Evolutionary conservation across 37 sponge, comb jelly and placozoan genomes (phyloP), one percentile per base, ranked within the genome.

Genomic region (Chondrosia reniformis): DNA sequence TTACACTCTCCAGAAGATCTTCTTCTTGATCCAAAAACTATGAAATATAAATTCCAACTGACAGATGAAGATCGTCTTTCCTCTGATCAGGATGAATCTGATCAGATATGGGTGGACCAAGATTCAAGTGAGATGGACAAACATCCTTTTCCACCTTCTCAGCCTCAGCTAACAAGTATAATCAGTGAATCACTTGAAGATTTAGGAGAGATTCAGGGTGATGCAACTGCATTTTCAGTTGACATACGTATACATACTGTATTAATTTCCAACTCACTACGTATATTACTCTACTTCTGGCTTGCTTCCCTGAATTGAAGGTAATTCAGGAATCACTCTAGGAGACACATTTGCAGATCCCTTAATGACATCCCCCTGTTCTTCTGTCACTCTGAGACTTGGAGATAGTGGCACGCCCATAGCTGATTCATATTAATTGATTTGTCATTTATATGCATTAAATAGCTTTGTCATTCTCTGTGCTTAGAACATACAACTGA

Each of bases 1-100:
- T 39, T 69, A 1, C 41, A 43, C 37, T 40, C 72, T 1, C 2
- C n/a, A n/a, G 89, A 84, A 52, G 76, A 40, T 34, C 79, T 88
- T 58, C 39, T 84, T 0, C 77, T 76, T 55, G 78, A 84, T 39
- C 76, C 81, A 19, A 40, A 12, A 30, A 76, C 80, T 0, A 59
- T 62, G 21, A 42, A 33, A n/a, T 84, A 81, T 72, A 67, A 74
- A 0, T 82, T 83, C 33, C 69, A 80, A 25, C 15, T 69, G 40
- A 34, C n/a, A 28, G 58, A 69, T 3, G 72, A 69, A 1, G 72
- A 69, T 44, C 5, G 42, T 5, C 12, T 40, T 44, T 34, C 40
- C 72, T 69, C 72, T 3, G 72, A 69, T 21, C 37, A 34, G 10
- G 22, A 31, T 15, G 72, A 34, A 9, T 69, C 72, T 10, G 72